These are phyloP conservation scores for Rhagoletis pomonella DNA, from an alignment of 1,140 invertebrate species.

Conservation along the genomic window DNA sequence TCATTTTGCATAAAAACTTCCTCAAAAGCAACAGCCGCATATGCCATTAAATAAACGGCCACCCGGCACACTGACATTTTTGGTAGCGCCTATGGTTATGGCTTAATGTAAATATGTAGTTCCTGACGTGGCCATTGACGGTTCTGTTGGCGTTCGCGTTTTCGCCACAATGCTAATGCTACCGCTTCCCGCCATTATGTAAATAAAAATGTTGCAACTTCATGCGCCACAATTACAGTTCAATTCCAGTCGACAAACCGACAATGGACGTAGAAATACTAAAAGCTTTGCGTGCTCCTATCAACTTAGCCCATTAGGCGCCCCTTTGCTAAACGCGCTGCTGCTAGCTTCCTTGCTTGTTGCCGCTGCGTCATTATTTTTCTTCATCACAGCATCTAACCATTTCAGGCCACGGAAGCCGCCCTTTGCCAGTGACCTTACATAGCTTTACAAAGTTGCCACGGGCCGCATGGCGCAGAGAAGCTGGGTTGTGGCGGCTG, in stretches of 20 bases:
- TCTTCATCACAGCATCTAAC: not conserved
- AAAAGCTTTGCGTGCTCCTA: not conserved
- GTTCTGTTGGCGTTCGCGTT: not conserved
- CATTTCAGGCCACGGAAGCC: not conserved
- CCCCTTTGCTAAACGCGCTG: not conserved
- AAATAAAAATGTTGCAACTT: slow-evolving; percentile 41
- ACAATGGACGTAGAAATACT: slow-evolving; percentile 31
- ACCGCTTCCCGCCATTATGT: slow-evolving; percentile 18
- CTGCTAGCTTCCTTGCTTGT: not conserved
- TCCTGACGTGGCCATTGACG: too few species aligned
- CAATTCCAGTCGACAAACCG: slow-evolving; percentile 38
- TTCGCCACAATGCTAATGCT: not conserved
- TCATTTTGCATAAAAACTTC: slow-evolving; percentile 22
- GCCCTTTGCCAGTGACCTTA: slow-evolving; percentile 1
- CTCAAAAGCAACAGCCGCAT: slow-evolving; percentile 17
- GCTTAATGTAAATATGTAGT: too few species aligned
- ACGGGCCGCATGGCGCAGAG: not conserved
- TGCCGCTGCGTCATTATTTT: not conserved
- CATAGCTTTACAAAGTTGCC: not conserved
- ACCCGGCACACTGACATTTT: not conserved
- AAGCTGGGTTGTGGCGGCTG: not conserved
- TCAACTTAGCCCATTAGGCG: not conserved
- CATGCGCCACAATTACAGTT: slow-evolving; percentile 42
- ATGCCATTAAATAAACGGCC: not conserved
- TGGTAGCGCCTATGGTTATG: not conserved